Conservation (phyloP, 2,888 invertebrate species). For the Ischnura elegans region DNA sequence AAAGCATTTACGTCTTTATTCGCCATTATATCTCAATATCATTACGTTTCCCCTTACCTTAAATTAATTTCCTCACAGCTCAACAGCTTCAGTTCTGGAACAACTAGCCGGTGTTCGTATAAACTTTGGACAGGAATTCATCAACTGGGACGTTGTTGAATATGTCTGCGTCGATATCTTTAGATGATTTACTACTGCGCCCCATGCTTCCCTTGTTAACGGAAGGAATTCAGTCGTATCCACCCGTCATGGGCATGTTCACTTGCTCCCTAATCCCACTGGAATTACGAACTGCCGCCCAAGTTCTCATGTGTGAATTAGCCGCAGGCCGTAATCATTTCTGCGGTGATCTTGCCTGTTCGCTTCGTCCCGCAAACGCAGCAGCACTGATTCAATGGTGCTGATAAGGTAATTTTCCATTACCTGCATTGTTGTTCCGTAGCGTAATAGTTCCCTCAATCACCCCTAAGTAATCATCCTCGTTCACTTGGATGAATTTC, state of each 20-base stretch:
- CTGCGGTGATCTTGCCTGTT: not conserved
- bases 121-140: not conserved
- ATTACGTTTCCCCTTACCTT: too few relatives aligned
- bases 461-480: not conserved
- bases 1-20: too few relatives aligned
- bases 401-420: not conserved
- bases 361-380: not conserved
- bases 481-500: too few relatives aligned
- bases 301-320: not conserved
- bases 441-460: not conserved
- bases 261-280: not conserved
- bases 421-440: conserved; percentile 2
- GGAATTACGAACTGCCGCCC: not conserved
- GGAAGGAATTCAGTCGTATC: not conserved
- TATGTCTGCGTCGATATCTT: not conserved
- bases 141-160: not conserved
- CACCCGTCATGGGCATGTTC: not conserved
- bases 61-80: too few relatives aligned
- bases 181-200: not conserved
- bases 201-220: not conserved
- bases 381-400: not conserved
- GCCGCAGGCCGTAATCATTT: not conserved
- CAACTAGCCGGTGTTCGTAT: not conserved
- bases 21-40: too few relatives aligned
- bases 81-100: too few relatives aligned